These are phyloP conservation scores for Antennarius maculatus DNA, from an alignment of 2,797 vertebrate species.

Conservation along the genomic window DNA sequence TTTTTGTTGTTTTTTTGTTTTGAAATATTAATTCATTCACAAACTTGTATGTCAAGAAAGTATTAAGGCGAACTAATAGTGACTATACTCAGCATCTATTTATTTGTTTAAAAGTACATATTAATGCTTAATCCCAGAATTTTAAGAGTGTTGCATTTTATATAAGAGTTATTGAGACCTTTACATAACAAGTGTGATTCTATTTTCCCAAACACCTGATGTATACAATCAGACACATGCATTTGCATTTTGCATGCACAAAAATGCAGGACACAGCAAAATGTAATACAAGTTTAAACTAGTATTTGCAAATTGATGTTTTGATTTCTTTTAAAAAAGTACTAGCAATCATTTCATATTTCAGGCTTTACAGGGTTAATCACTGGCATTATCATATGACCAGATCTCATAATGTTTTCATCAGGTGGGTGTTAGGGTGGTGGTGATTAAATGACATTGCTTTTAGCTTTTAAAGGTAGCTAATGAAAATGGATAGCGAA, in stretches of 20 bases:
- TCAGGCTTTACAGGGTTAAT: too few species aligned
- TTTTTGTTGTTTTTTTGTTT: conserved; percentile 21
- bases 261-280: too few species aligned
- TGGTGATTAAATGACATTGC: conserved; percentile 38
- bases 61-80: conserved; percentile 29
- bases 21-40: conserved; percentile 5
- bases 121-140: conserved; percentile 14
- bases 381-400: conserved; percentile 39
- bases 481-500: conserved; percentile 36
- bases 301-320: too few species aligned
- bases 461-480: conserved; percentile 41
- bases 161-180: too few species aligned
- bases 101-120: conserved; percentile 9
- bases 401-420: conserved; percentile 49
- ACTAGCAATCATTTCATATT: too few species aligned
- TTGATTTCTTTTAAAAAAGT: too few species aligned
- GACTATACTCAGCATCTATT: conserved; percentile 5
- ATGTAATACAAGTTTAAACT: too few species aligned
- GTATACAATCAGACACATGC: too few species aligned
- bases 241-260: too few species aligned
- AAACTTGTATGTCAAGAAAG: conserved; percentile 5
- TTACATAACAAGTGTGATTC: too few species aligned
- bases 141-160: too few species aligned
- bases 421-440: conserved; percentile 43
- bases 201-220: too few species aligned